Percentiles rank a stretch among this genome's conserved stretches.
Conservation (phyloP, 2,797 vertebrate genomes). For the Telmatherina bonti region DNA sequence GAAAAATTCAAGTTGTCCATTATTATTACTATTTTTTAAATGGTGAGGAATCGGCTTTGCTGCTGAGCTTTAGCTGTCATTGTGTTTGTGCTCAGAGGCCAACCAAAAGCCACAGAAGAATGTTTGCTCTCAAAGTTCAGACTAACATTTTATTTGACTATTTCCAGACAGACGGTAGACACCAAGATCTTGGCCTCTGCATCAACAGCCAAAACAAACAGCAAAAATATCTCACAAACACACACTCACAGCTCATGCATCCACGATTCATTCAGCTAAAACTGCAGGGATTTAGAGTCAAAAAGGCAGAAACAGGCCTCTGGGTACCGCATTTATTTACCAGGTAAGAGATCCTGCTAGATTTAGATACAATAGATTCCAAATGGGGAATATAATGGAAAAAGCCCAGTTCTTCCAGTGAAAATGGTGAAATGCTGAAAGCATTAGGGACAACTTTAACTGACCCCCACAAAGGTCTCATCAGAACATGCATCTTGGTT, state of each 20-base stretch:
- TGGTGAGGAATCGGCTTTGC: too few relatives aligned
- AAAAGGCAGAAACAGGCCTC: not conserved
- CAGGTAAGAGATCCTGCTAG: not conserved
- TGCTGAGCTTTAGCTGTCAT: conserved; percentile 2
- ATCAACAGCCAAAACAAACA: conserved; percentile 47
- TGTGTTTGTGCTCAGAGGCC: conserved; percentile 45
- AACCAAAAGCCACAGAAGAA: conserved; percentile 16
- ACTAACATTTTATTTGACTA: conserved; percentile 56
- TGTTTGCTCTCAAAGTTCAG: conserved; percentile 75
- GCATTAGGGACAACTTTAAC: too few relatives aligned
- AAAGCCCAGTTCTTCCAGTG: too few relatives aligned
- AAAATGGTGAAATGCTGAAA: too few relatives aligned
- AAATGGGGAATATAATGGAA: too few relatives aligned
- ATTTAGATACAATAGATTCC: not conserved
- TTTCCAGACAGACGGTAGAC: conserved; percentile 46
- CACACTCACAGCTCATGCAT: conserved; percentile 1
- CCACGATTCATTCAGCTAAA: not conserved
- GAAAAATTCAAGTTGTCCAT: too few relatives aligned
- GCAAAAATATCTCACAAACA: conserved; percentile 26
- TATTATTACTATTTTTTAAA: too few relatives aligned
- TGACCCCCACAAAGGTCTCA: too few relatives aligned
- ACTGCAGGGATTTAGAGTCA: not conserved
- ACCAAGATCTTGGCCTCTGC: conserved; percentile 27
- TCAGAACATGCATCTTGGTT: too few relatives aligned
- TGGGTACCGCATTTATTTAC: not conserved